Evolutionary conservation across 2,113 vertebrate species (phyloP).

Genomic region (Podiceps cristatus): DNA sequence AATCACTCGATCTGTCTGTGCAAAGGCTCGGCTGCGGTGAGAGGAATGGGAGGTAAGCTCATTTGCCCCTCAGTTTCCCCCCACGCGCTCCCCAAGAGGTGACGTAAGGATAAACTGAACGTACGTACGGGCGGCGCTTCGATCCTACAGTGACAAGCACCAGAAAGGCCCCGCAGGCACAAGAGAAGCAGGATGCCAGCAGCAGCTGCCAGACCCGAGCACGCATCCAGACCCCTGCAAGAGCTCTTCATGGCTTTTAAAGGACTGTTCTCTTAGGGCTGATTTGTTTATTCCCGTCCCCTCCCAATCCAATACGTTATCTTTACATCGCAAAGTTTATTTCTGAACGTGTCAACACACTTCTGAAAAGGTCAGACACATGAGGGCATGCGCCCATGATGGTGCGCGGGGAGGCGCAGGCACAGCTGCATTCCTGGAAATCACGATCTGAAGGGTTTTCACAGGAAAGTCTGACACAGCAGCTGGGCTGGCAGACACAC

Average conservation of each 20-base stretch:
- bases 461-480: background rate
- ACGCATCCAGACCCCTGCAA: background rate
- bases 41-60: background rate
- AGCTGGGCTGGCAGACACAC: background rate
- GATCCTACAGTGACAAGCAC: background rate
- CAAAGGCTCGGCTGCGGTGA: background rate
- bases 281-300: constrained; percentile 44
- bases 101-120: background rate
- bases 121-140: background rate
- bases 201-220: background rate
- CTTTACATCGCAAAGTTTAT: constrained; percentile 74
- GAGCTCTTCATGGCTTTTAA: constrained; percentile 33
- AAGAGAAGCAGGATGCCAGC: background rate
- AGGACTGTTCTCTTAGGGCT: constrained; percentile 19
- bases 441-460: background rate
- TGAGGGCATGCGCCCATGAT: background rate
- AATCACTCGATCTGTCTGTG: background rate
- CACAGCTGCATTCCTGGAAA: constrained; percentile 41
- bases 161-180: background rate
- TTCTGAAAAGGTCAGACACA: constrained; percentile 78
- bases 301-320: constrained; percentile 46
- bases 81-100: background rate
- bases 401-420: background rate
- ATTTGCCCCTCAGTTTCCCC: background rate
- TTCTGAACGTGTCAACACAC: constrained; percentile 77